Evolutionary conservation across 1,140 invertebrate genomes (phyloP).

Genomic region (Pentalonia nigronervosa): DNA sequence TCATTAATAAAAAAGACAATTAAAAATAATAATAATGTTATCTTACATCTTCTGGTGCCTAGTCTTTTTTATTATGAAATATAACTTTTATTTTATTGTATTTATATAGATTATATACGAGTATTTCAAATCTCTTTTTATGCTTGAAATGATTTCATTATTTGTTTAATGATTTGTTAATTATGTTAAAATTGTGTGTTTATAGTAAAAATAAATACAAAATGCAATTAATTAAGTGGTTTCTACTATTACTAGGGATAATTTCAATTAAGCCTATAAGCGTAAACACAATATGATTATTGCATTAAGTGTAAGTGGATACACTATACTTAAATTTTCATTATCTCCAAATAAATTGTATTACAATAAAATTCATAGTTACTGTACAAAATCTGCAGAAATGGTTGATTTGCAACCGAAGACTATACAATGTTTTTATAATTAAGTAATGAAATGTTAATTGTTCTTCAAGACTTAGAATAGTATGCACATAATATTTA

Average conservation of each 20-base stretch:
- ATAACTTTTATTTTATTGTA: background rate
- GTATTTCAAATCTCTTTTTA: background rate
- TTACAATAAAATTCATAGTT: background rate
- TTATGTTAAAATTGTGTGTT: background rate
- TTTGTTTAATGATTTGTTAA: background rate
- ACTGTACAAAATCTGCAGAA: background rate
- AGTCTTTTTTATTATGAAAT: background rate
- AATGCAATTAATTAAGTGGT: background rate
- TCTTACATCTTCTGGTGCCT: background rate
- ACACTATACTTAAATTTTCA: background rate
- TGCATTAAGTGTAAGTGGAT: no score
- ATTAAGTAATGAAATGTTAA: no score
- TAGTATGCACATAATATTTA: no score
- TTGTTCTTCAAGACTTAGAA: no score
- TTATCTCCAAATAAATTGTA: background rate
- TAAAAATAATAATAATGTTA: background rate
- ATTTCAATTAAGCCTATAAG: background rate
- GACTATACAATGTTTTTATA: no score
- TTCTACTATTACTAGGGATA: background rate
- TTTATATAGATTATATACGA: background rate
- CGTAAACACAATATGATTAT: background rate
- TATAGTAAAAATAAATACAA: background rate
- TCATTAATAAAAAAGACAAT: slow-evolving; percentile 57
- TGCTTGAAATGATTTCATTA: background rate
- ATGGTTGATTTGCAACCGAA: no score